Conservation (phyloP, 1,140 invertebrate species). For the Drosophila ironensis region DNA sequence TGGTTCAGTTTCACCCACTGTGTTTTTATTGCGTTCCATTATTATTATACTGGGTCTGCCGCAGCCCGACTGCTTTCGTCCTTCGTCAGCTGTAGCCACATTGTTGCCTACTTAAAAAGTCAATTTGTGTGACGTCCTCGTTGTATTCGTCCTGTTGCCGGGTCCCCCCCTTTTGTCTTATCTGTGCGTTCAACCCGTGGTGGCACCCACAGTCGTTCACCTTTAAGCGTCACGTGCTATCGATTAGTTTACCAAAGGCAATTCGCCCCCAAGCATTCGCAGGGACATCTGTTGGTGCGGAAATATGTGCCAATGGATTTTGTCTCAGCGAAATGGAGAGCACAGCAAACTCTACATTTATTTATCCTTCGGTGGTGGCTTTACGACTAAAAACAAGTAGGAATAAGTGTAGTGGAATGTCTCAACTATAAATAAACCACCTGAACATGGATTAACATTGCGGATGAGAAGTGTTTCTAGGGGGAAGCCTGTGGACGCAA, state of each 20-base stretch:
- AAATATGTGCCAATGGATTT: constrained; percentile 33
- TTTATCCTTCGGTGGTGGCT: constrained; percentile 39
- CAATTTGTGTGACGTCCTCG: constrained; percentile 60
- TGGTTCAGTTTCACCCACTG: constrained; percentile 32
- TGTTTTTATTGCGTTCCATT: constrained; percentile 66
- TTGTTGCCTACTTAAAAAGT: constrained; percentile 75
- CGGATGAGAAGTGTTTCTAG: no score
- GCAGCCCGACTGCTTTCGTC: constrained; percentile 14
- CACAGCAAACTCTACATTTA: constrained; percentile 64
- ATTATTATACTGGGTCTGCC: constrained; percentile 53
- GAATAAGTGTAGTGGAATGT: no score
- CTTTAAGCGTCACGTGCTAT: constrained; percentile 75
- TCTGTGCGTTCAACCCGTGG: constrained; percentile 33
- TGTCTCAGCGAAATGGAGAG: constrained; percentile 11
- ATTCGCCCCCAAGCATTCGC: no score
- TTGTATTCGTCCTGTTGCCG: constrained; percentile 49
- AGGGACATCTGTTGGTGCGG: constrained; percentile 26
- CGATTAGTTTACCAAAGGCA: constrained; percentile 49
- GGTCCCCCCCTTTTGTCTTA: constrained; percentile 19
- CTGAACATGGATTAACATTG: no score
- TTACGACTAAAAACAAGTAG: not conserved
- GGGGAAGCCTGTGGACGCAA: no score
- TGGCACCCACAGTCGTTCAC: constrained; percentile 69
- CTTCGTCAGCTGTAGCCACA: constrained; percentile 41
- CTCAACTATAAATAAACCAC: no score